phyloP scores from a whole-genome alignment of 1,140 invertebrate species.

The Cydia strobilella region DNA sequence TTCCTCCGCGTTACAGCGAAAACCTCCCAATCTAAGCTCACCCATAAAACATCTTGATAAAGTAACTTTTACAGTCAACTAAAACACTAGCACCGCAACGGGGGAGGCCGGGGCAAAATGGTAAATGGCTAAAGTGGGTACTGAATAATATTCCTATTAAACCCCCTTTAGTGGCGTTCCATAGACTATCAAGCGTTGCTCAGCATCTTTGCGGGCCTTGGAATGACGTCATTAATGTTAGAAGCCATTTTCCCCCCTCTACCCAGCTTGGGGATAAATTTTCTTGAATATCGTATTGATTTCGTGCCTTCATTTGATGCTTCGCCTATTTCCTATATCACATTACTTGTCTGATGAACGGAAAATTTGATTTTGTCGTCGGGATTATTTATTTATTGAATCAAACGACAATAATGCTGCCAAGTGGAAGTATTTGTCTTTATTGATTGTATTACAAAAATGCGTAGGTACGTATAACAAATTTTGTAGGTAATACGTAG shows the following conservation, averaged over 20 bases:
- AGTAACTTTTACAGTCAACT: constrained; percentile 31
- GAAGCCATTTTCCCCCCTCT: constrained; percentile 50
- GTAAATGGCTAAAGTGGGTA: constrained; percentile 51
- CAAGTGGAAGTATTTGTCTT: too few species aligned
- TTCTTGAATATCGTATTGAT: constrained; percentile 49
- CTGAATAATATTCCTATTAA: constrained; percentile 75
- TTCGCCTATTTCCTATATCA: neutral
- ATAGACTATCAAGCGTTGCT: constrained; percentile 64
- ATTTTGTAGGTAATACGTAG: too few species aligned
- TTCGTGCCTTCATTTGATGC: constrained; percentile 7
- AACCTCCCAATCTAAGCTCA: constrained; percentile 17
- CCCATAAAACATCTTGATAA: constrained; percentile 29
- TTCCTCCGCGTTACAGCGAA: neutral
- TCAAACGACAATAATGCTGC: neutral
- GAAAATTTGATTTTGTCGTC: neutral
- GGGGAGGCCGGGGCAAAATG: constrained; percentile 35
- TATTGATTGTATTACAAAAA: too few species aligned
- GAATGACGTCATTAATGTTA: constrained; percentile 71
- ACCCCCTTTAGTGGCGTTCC: constrained; percentile 59
- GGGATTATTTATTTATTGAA: constrained; percentile 11
- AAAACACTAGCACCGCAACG: constrained; percentile 9
- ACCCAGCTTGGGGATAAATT: constrained; percentile 41
- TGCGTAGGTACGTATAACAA: too few species aligned
- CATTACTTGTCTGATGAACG: constrained; percentile 13
- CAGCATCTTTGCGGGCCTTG: constrained; percentile 62